Base-by-base conservation (phyloP, 2,113 vertebrate genomes). In the Colossoma macropomum region DNA sequence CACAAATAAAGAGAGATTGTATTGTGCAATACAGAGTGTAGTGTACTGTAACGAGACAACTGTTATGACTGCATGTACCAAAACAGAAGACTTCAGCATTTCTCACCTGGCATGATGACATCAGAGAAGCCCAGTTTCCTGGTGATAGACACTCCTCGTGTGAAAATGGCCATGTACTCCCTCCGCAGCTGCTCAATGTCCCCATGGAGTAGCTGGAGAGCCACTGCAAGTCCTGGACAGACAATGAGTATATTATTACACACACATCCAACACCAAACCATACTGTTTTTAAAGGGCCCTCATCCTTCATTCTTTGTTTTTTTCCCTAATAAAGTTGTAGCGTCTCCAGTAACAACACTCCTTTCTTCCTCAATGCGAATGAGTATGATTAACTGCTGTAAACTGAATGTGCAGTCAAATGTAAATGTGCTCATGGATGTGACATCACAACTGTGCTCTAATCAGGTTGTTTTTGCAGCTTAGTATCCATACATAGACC, bases 51-150 rank as follows among this genome's bases (percentile, higher is more conserved):
- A 54, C 17, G 3, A 48, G 5, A 8, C 60, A n/a, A 50, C 21
- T 30, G 27, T 28, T 66, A 8, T 68, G 65, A 21, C 1, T 15
- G 65, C 16, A 0, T 70, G 62, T 50, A 12, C 30, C 65, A 23
- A 54, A 13, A 34, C 73, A 48, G 0, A 23, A 7, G 16, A n/a
- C 16, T 19, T 11, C 17, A 12, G 10, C 10, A 13, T 38, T 34
- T 48, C 95, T 88, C 92, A 99, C 98, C 98, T 91, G 98, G 98
- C 98, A 99, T 99, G 85, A 99, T 99, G 90, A 99, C 92, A 85
- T 98, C 97, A 68, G 98, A 98, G 90, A 99, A 99, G 79, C 98
- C 98, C 88, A 99, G 91, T 87, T 99, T 99, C 87, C 95, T 95
- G 80, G 98, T 98, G 89, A 99, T 96, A 78, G 97, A 97, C 63